Percentiles rank a stretch among this genome's conserved stretches.
phyloP scores from a whole-genome alignment of 2,888 invertebrate species.

The Netelia fuscicornis region DNA sequence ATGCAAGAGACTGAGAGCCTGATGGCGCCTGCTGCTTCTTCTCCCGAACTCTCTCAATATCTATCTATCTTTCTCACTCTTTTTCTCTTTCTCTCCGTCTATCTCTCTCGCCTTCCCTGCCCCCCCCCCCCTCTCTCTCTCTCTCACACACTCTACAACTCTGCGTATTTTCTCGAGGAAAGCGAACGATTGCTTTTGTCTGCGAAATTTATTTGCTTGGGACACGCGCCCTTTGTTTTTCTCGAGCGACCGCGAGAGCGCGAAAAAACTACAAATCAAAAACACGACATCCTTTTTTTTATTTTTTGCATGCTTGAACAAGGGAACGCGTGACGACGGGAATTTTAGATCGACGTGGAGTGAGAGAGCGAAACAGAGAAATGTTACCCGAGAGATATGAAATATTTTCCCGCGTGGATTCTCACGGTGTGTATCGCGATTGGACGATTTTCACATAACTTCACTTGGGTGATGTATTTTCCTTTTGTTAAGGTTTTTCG shows the following conservation, averaged over 20 bases:
- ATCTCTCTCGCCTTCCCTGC: background rate
- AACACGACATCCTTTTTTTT: constrained; percentile 25
- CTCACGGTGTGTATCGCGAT: too few relatives aligned
- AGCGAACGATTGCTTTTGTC: constrained; percentile 62
- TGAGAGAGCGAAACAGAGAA: background rate
- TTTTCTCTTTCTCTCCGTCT: constrained; percentile 11
- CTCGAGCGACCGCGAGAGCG: constrained; percentile 23
- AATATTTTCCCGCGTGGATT: constrained; percentile 11
- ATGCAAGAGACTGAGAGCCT: constrained; percentile 36
- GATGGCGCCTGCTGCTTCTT: constrained; percentile 15
- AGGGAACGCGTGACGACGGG: constrained; percentile 8
- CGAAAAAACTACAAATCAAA: constrained; percentile 54
- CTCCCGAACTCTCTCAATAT: constrained; percentile 17
- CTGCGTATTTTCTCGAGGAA: constrained; percentile 22
- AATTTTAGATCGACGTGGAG: constrained; percentile 13
- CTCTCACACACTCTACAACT: constrained; percentile 13
- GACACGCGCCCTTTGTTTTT: constrained; percentile 45
- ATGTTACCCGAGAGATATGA: too few relatives aligned
- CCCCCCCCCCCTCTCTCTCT: too few relatives aligned
- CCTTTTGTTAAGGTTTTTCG: background rate
- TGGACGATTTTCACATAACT: too few relatives aligned
- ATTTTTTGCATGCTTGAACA: constrained; percentile 10
- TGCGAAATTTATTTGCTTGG: constrained; percentile 66
- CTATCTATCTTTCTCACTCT: constrained; percentile 6
- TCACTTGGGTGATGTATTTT: too few relatives aligned